Base-by-base conservation (phyloP, 2,113 vertebrate genomes). In the Sclerurus mexicanus region DNA sequence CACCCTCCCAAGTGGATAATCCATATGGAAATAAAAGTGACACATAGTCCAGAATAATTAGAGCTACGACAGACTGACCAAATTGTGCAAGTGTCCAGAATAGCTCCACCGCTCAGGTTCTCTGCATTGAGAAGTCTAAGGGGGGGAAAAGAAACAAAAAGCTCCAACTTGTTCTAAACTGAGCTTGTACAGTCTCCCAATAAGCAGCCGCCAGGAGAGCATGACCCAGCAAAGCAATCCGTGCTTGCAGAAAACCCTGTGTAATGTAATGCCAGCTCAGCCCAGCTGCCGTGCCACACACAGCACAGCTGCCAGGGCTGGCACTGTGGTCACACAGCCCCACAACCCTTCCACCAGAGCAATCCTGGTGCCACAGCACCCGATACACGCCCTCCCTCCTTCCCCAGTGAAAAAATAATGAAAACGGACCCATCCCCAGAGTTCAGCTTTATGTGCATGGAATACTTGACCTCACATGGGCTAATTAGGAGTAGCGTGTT, bases 361-460 rank as follows among this genome's bases (percentile, higher is more conserved):
- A 52, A 69, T 11, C 50, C 55, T 31, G 33, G 9, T 12, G 33
- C 46, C n/a, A 31, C 28, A 17, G 46, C 0, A 49, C 59, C 55
- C 0, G 4, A 55, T 3, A 40, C 6, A 42, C 55, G 47, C 21
- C 37, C 37, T n/a, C 30, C 33, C 24, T 50, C 35, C 74, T 42
- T 42, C 27, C 12, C 18, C 16, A 50, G 46, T 2, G 25, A 62
- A 52, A 30, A 46, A 40, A 30, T 10, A 9, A 12, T 4, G 37
- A 31, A 66, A 35, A 33, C 1, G 3, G 31, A 59, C 12, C 8
- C 25, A 60, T 25, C 49, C 31, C 37, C 53, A 12, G 71, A 76
- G 50, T 10, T 74, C 27, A 46, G 62, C 2, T 2, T 71, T 63
- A 62, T 0, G 2, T 16, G 8, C 4, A 9, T 24, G 13, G 28